Evolutionary conservation across 2,888 invertebrate species (phyloP).

Genomic region (Leuctra nigra): DNA sequence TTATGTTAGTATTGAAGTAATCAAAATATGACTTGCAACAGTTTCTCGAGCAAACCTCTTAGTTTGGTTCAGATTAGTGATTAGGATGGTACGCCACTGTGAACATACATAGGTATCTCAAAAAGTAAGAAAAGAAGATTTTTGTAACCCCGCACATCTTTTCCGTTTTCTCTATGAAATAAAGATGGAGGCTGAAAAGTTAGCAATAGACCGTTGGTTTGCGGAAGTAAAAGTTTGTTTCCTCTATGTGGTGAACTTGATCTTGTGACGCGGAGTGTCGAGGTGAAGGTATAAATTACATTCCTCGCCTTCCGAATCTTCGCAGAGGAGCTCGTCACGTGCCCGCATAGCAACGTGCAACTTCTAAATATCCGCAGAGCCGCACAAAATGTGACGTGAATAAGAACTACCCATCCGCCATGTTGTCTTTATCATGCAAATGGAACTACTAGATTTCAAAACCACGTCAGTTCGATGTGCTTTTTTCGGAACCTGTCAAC

Average conservation of each 20-base stretch:
- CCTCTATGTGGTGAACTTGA: neutral
- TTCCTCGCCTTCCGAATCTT: neutral
- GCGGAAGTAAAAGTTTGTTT: neutral
- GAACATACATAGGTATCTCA: too few species aligned
- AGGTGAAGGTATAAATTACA: conserved; percentile 1
- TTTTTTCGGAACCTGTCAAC: neutral
- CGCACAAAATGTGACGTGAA: neutral
- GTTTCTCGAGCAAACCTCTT: too few species aligned
- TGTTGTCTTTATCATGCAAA: conserved; percentile 15
- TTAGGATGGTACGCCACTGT: too few species aligned
- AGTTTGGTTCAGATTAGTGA: too few species aligned
- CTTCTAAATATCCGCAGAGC: conserved; percentile 4
- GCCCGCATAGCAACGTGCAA: neutral
- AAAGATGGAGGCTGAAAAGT: too few species aligned
- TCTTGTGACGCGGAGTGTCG: neutral
- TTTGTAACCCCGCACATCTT: too few species aligned
- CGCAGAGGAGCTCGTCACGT: neutral
- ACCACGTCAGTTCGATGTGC: neutral
- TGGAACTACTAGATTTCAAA: conserved; percentile 6
- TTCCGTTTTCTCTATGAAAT: too few species aligned
- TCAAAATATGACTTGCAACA: too few species aligned
- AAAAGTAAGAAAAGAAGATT: too few species aligned
- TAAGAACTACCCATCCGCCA: conserved; percentile 2
- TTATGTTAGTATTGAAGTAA: too few species aligned
- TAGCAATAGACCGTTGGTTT: too few species aligned